A percentile compares a stretch with the other conserved stretches of the same genome.
Evolutionary conservation across 2,888 invertebrate genomes (phyloP).

Genomic region (Trypoxylon attenuatum): DNA sequence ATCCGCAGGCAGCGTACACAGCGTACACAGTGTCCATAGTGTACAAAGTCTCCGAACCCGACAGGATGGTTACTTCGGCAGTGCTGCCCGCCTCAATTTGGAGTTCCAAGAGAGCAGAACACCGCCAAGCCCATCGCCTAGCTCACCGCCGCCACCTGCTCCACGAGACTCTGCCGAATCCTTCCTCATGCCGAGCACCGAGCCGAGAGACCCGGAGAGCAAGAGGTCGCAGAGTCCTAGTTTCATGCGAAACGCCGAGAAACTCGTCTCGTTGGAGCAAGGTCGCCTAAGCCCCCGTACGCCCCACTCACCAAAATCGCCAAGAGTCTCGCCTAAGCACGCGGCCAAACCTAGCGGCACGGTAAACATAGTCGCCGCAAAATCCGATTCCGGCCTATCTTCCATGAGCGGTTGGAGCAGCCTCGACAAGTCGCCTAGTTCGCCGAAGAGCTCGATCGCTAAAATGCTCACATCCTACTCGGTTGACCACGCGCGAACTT

Average conservation of each 20-base stretch:
- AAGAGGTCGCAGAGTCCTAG: conserved; percentile 68
- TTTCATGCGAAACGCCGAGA: conserved; percentile 74
- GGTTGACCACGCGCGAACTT: conserved; percentile 62
- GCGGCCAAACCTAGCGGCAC: conserved; percentile 77
- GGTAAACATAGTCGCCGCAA: conserved; percentile 82
- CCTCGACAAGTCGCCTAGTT: conserved; percentile 89
- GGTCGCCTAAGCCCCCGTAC: conserved; percentile 80
- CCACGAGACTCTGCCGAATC: conserved; percentile 79
- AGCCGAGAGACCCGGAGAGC: conserved; percentile 59
- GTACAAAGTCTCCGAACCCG: conserved; percentile 76
- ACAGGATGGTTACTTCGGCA: conserved; percentile 79
- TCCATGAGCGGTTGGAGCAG: conserved; percentile 93
- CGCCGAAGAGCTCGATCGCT: conserved; percentile 80
- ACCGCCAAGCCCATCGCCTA: conserved; percentile 77
- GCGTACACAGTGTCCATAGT: conserved; percentile 63
- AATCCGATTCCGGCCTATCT: conserved; percentile 90
- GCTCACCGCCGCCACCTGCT: conserved; percentile 87
- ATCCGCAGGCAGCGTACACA: conserved; percentile 77
- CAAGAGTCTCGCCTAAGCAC: conserved; percentile 83
- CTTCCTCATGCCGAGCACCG: conserved; percentile 74
- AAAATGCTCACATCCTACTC: conserved; percentile 69
- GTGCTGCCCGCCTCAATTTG: conserved; percentile 75
- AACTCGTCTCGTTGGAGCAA: conserved; percentile 72
- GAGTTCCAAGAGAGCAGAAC: conserved; percentile 76
- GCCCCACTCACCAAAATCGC: conserved; percentile 82